Conservation (phyloP, 2,797 vertebrate genomes). For the Falco naumanni region DNA sequence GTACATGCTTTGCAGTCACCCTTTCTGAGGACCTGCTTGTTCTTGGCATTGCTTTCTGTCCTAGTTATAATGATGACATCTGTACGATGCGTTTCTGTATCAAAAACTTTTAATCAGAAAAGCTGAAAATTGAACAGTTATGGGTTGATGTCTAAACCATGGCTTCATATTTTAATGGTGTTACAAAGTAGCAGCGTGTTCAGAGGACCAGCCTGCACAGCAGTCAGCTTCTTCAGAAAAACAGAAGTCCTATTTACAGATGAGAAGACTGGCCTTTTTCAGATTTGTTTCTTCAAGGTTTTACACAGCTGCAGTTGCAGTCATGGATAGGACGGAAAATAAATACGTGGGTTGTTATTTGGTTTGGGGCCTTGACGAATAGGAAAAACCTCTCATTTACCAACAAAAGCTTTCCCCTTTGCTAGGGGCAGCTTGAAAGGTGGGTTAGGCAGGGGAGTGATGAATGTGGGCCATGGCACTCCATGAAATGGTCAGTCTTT, state of each 20-base stretch:
- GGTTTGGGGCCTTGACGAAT: not conserved
- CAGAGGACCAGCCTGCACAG: not conserved
- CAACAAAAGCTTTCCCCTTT: not conserved
- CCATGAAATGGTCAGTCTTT: not conserved
- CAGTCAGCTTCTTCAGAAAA: not conserved
- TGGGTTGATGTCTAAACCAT: not conserved
- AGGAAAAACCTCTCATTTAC: not conserved
- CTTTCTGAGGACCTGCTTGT: not conserved
- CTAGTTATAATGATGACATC: not conserved
- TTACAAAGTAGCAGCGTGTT: not conserved
- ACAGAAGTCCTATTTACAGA: not conserved
- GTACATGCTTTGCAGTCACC: not conserved
- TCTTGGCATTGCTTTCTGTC: not conserved
- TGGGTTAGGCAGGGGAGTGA: not conserved
- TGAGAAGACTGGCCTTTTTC: not conserved
- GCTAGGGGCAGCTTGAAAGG: not conserved
- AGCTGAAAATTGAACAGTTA: not conserved
- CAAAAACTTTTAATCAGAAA: not conserved
- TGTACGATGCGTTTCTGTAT: not conserved
- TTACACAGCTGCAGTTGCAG: constrained; percentile 1
- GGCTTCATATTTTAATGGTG: not conserved
- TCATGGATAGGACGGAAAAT: not conserved
- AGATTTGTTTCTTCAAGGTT: not conserved
- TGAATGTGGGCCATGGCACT: not conserved
- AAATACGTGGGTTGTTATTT: not conserved